These are phyloP conservation scores for Orchesellides sinensis DNA, from an alignment of 2,888 invertebrate species.

Conservation along the genomic window DNA sequence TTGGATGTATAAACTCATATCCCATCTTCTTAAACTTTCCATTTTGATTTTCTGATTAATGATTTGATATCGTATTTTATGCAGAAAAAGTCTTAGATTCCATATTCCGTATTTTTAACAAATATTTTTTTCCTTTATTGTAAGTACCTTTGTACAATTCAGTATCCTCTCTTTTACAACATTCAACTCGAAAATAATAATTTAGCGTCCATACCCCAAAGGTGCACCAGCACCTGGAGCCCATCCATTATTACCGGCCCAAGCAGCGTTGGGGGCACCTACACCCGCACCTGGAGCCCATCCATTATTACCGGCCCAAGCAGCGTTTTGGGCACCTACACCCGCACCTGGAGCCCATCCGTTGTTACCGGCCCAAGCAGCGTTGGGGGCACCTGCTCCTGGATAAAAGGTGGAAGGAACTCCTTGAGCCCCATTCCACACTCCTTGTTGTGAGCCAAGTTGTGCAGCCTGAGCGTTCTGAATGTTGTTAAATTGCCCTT, in stretches of 20 bases:
- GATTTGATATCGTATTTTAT: too few relatives aligned
- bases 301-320: neutral
- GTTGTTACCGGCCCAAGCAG: neutral
- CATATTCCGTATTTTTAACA: too few relatives aligned
- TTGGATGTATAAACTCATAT: too few relatives aligned
- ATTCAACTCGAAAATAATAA: too few relatives aligned
- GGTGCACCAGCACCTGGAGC: neutral
- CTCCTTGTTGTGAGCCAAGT: neutral
- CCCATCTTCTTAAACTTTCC: too few relatives aligned
- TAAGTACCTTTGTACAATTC: too few relatives aligned
- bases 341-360: neutral
- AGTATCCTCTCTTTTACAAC: too few relatives aligned
- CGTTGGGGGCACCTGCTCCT: neutral
- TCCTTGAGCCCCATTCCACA: neutral
- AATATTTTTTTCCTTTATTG: too few relatives aligned
- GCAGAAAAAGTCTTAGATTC: too few relatives aligned
- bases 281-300: neutral
- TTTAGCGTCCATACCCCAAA: too few relatives aligned
- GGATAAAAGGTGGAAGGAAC: neutral
- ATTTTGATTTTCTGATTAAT: too few relatives aligned
- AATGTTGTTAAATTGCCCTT: neutral
- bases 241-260: neutral
- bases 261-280: neutral
- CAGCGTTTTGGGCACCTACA: too few relatives aligned
- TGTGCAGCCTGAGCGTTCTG: constrained; percentile 4